Base-by-base conservation (phyloP, 2,113 vertebrate species). In the Passer montanus region DNA sequence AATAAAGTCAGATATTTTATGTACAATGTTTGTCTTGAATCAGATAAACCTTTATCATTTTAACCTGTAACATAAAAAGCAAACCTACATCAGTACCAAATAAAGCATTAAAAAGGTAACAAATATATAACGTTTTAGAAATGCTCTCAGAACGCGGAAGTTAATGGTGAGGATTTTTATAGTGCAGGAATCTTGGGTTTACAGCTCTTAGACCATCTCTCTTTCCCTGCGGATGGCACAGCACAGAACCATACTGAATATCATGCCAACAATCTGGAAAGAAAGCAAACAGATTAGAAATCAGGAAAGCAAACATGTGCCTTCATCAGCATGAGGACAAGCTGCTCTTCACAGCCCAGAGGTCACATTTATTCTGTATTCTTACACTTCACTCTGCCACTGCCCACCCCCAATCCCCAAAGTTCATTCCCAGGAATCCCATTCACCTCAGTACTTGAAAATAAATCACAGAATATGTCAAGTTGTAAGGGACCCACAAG, bases 171-270 rank as follows among this genome's bases (percentile, higher is more conserved):
- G 87, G 72, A 79, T 62, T 96, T 90, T 90, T 89, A 86, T 86
- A 76, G 95, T 96, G 94, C 66, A 79, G 70, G 18, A n/a, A 15
- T 92, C 76, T 94, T 74, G 75, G 84, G 79, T 87, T 69, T 46
- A 92, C 63, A 62, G 41, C 60, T 31, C 35, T 98, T 98, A 99
- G 96, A 99, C 99, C 98, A 99, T 98, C 95, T 99, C 99, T 72
- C 98, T 98, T 94, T 97, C 99, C 95, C 97, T 98, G 95, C 99
- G 98, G 97, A 99, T 99, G 58, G 99, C 99, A 20, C 99, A 99
- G 97, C 98, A 99, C 72, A 99, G 97, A 83, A 99, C 96, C 99
- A 99, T 99, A 93, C 99, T 99, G 97, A 99, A 99, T 96, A 99
- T 98, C 99, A 99, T 99, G 68, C 99, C 99, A 18, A 99, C 99